Conservation (phyloP, 2,797 vertebrate genomes). For the Hemitrygon akajei region DNA sequence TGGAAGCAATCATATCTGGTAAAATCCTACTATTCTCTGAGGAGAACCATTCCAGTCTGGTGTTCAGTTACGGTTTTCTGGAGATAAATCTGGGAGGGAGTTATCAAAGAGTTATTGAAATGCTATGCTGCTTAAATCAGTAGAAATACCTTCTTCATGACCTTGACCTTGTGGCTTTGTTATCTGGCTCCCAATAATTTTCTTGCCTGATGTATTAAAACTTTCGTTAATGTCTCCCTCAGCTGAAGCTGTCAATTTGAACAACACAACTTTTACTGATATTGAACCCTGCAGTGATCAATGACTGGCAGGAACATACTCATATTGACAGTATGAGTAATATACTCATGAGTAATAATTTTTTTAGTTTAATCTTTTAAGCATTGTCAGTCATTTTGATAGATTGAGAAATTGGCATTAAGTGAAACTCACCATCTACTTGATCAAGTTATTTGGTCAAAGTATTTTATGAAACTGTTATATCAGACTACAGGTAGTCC, state of each 20-base stretch:
- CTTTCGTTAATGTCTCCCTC: not conserved
- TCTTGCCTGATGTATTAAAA: not conserved
- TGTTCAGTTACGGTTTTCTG: not conserved
- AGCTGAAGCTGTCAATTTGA: not conserved
- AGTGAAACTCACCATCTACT: not conserved
- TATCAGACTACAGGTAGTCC: no score
- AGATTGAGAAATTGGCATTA: not conserved
- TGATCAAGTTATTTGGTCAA: not conserved
- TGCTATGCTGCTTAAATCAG: not conserved
- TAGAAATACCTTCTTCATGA: not conserved
- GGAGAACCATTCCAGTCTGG: not conserved
- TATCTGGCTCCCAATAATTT: no score
- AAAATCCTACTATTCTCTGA: not conserved
- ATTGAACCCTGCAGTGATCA: not conserved
- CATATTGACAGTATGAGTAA: not conserved
- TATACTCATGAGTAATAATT: no score
- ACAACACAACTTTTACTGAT: not conserved
- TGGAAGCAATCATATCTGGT: not conserved
- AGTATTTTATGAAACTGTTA: not conserved
- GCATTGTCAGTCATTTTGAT: not conserved
- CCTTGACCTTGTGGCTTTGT: not conserved
- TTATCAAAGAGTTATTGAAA: not conserved
- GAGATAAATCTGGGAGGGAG: not conserved
- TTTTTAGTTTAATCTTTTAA: not conserved
- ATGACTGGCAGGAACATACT: not conserved